A percentile compares a stretch with the other conserved stretches of the same genome.
Evolutionary conservation across 2,888 invertebrate species (phyloP).

Genomic region (Gisinianus flammeolus): DNA sequence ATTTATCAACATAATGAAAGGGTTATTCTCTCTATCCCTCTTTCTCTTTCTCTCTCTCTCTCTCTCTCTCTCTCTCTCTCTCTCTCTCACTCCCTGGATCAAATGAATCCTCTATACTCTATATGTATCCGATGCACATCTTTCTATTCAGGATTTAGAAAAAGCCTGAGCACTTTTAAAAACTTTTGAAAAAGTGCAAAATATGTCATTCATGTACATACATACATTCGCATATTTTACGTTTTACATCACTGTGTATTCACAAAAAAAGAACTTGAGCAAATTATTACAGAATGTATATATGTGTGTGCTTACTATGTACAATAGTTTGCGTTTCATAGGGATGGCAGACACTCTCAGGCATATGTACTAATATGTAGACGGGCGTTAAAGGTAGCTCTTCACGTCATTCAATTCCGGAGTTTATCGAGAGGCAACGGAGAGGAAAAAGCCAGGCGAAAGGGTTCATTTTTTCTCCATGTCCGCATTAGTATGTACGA

Average conservation of each 20-base stretch:
- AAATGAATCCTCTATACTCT: no score
- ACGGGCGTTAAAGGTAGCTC: no score
- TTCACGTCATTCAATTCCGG: conserved; percentile 35
- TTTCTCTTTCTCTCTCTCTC: background rate
- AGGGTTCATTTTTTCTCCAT: conserved; percentile 13
- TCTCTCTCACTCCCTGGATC: no score
- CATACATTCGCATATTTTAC: background rate
- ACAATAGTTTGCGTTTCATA: no score
- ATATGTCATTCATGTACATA: background rate
- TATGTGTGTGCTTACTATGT: background rate
- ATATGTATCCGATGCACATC: no score
- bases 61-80: no score
- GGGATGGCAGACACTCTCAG: no score
- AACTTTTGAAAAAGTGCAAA: conserved; percentile 20
- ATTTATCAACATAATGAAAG: conserved; percentile 49
- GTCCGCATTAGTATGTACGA: no score
- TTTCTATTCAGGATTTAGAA: background rate
- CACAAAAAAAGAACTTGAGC: background rate
- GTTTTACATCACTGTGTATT: background rate
- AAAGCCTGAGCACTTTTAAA: background rate
- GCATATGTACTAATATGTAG: no score
- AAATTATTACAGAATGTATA: background rate
- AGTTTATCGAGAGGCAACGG: conserved; percentile 32
- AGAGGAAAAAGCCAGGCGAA: background rate
- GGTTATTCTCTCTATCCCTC: conserved; percentile 24